Base-by-base conservation (phyloP, 1,140 invertebrate genomes). In the Drosophila baimaii region DNA sequence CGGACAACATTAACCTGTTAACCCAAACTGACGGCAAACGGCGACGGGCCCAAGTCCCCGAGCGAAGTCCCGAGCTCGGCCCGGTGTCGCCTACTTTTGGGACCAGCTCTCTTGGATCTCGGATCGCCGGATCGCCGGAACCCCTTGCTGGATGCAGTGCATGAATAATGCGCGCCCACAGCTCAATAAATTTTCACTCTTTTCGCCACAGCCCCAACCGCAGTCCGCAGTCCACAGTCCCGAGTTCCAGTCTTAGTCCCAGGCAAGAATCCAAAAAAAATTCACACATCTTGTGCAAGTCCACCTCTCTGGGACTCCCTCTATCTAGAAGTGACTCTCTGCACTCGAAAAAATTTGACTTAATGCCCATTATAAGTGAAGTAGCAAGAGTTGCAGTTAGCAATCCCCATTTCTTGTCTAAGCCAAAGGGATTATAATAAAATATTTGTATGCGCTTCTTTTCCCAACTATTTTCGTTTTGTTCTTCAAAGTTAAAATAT, bases 111-210 rank as follows among this genome's bases (percentile, higher is more conserved):
- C 41, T 44, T 23, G 52, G 23, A 65, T 68, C 41, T 44, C 29
- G 52, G 23, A 65, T 68, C 44, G 63, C 21, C 37, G 37, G n/a
- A 44, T 52, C 29, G 52, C 46, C 39, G 73, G 49, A 23, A 37
- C 47, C 47, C 44, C 35, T 49, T n/a, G 33, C 44, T 49, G 54
- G 64, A 63, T 88, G 71, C 79, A 86, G 79, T 85, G 82, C 80
- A 90, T 90, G 88, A 90, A 90, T 90, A 90, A 90, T 90, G 88
- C 88, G 88, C 88, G 88, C 88, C 88, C 88, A 90, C 88, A 90
- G 88, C 88, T 90, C 80, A 90, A 90, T 90, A 90, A 90, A 90
- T 90, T 88, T 90, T 90, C 81, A 89, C 84, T 90, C 79, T 81
- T 90, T 86, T 90, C 79, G 86, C 86, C 86, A 88, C 78, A 89